Evolutionary conservation across 2,113 vertebrate species (phyloP).

Genomic region (Cichladusa arquata): DNA sequence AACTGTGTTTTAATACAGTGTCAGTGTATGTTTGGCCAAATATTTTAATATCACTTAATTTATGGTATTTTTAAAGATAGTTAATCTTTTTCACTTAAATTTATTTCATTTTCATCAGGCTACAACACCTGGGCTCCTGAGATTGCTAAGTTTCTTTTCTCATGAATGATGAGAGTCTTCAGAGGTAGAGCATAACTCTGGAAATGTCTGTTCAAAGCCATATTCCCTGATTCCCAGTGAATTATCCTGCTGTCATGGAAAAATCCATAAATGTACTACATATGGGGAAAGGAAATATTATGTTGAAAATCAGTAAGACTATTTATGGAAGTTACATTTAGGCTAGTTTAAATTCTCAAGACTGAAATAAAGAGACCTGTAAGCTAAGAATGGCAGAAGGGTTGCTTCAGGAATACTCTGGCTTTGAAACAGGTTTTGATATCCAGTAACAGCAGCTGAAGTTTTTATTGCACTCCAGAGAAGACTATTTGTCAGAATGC

Average conservation of each 20-base stretch:
- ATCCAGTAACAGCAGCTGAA: background rate
- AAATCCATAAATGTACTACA: background rate
- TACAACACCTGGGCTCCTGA: background rate
- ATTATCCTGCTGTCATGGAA: background rate
- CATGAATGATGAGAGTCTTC: background rate
- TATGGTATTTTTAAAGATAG: background rate
- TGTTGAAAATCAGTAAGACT: background rate
- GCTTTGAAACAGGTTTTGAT: background rate
- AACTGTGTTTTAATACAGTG: background rate
- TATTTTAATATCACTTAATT: background rate
- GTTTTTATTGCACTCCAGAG: background rate
- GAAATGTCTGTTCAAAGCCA: background rate
- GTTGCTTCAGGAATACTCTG: background rate
- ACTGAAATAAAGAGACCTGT: background rate
- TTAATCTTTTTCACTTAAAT: background rate
- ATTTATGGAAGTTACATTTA: background rate
- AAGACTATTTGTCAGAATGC: background rate
- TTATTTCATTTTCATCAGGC: background rate
- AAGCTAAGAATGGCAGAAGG: background rate
- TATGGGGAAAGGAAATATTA: background rate
- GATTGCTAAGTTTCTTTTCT: background rate
- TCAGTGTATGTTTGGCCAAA: background rate
- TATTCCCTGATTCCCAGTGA: background rate
- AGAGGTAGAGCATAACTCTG: background rate
- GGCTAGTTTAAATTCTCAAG: background rate